These are phyloP conservation scores for Labeo rohita DNA, from an alignment of 2,113 vertebrate species.

Conservation along the genomic window DNA sequence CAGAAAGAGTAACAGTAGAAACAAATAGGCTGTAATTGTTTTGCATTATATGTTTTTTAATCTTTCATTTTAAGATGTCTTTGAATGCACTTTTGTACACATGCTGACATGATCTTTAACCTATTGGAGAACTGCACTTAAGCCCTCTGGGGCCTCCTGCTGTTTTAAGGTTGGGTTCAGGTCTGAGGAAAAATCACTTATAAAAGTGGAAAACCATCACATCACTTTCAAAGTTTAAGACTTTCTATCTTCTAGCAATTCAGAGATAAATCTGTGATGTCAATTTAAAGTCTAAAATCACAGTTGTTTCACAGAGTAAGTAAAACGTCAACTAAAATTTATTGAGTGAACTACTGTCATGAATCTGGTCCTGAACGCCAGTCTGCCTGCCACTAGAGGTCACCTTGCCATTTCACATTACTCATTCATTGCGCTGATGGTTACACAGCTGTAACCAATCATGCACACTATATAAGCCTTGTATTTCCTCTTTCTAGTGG, in stretches of 20 bases:
- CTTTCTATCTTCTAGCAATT: background rate
- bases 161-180: background rate
- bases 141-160: background rate
- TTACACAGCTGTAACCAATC: no score
- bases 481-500: no score
- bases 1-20: background rate
- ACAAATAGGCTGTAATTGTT: background rate
- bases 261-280: background rate
- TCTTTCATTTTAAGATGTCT: background rate
- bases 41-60: background rate
- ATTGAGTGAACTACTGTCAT: background rate
- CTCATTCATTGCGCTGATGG: no score
- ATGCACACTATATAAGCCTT: no score
- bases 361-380: no score
- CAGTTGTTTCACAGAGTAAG: background rate
- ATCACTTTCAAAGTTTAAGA: background rate
- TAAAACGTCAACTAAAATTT: background rate
- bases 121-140: background rate
- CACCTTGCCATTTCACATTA: no score
- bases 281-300: background rate
- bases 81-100: background rate
- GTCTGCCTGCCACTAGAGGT: no score
- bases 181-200: background rate
- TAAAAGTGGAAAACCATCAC: background rate
- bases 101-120: constrained; percentile 22